These are phyloP conservation scores for Chaetorhynchus papuensis DNA, from an alignment of 2,113 vertebrate genomes.

Conservation along the genomic window DNA sequence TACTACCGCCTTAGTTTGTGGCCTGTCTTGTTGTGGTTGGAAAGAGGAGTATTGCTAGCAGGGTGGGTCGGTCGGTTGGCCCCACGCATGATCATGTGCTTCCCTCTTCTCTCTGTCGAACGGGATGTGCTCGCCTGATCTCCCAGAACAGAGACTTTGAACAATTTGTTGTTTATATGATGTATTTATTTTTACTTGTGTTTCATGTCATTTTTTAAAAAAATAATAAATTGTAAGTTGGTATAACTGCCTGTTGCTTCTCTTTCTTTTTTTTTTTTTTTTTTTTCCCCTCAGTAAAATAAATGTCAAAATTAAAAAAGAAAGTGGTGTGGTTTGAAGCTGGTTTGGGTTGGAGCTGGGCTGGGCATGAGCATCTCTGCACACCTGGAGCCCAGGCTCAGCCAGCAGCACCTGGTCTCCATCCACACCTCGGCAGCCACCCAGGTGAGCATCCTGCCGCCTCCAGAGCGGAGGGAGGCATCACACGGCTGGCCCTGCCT, in stretches of 20 bases:
- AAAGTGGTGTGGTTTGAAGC: conserved; percentile 8
- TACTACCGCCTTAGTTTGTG: conserved; percentile 71
- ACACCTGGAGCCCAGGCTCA: background rate
- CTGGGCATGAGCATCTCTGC: background rate
- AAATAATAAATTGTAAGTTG: conserved; percentile 82
- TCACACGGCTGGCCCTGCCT: fast-evolving
- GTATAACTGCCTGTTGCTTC: conserved; percentile 74
- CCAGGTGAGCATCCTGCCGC: background rate
- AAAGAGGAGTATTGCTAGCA: conserved; percentile 65
- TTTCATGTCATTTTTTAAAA: conserved; percentile 83
- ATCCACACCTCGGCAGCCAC: fast-evolving
- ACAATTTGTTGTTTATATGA: conserved; percentile 84
- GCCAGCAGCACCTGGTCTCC: background rate
- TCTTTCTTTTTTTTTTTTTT: background rate
- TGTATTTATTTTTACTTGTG: conserved; percentile 86
- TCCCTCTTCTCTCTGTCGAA: conserved; percentile 75
- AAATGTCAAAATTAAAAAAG: conserved; percentile 19
- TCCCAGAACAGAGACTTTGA: conserved; percentile 74
- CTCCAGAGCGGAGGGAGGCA: background rate
- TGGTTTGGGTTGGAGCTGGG: background rate
- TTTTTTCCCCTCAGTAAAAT: background rate
- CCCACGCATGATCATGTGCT: conserved; percentile 73
- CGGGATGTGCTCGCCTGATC: conserved; percentile 26
- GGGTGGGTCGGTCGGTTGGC: conserved; percentile 42
- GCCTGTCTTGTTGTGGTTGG: conserved; percentile 68